Base-by-base conservation (phyloP, 1,140 invertebrate species). In the Tetramorium parvispinum region DNA sequence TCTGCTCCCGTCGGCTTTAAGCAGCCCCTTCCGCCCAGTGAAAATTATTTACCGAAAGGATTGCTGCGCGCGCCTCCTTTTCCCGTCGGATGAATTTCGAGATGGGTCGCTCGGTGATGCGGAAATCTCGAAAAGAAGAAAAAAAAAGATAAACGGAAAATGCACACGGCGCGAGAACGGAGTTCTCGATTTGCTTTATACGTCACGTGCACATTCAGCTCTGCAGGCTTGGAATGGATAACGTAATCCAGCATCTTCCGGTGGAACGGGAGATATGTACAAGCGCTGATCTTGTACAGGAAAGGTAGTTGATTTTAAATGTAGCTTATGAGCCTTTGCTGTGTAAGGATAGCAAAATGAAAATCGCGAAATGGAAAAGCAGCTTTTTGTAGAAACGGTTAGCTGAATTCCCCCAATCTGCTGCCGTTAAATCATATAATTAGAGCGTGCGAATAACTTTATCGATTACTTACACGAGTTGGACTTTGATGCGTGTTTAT, bases 11-110 rank as follows among this genome's bases (percentile, higher is more conserved):
- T 89, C 81, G 27, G 87, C 77, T 76, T 88, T 78, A 85, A 89
- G 73, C 88, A 81, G 61, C 63, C 65, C 63, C 75, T 78, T 79
- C 87, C 73, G 71, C 73, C 27, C 68, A 43, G 18, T 27, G 63
- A 82, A 82, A 82, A 82, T 82, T 82, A 82, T 82, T 82, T 73
- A 82, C 79, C 66, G 53, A 82, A 82, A 82, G 79, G 70, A 85
- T 85, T 85, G 70, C n/a, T n/a, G 71, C 68, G 68, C 71, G 43
- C 46, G 46, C 55, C 71, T 85, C 70, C 73, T 75, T 65, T 85
- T 85, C 73, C 82, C 32, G 70, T 85, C 59, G 57, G 73, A 88
- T 89, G 49, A 85, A 88, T 89, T 78, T 77, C 63, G 63, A 88
- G 83, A 88, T 27, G 57, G 71, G 46, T 27, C 37, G 43, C 55